Evolutionary conservation across 1,140 invertebrate genomes (phyloP).

Genomic region (Dreissena rostriformis): DNA sequence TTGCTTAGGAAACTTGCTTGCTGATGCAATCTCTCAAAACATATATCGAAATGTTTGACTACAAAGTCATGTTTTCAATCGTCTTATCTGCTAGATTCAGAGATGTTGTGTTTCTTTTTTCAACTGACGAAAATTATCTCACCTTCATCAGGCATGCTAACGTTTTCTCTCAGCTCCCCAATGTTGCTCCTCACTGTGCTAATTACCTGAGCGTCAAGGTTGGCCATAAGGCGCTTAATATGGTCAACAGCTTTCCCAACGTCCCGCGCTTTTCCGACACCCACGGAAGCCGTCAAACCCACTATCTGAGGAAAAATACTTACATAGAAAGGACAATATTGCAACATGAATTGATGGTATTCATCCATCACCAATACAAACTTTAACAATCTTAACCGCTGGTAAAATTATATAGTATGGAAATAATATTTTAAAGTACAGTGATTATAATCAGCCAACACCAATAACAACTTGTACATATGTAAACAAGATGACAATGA

Average conservation of each 20-base stretch:
- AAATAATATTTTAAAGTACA: no score
- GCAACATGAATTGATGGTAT: background rate
- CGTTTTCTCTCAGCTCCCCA: conserved; percentile 37
- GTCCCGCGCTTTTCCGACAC: conserved; percentile 75
- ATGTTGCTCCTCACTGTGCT: conserved; percentile 62
- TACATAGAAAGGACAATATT: background rate
- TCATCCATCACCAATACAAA: background rate
- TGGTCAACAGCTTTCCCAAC: conserved; percentile 65
- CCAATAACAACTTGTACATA: no score
- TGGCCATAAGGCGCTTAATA: conserved; percentile 73
- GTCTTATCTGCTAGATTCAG: no score
- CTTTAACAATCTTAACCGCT: background rate
- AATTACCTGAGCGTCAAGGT: conserved; percentile 72
- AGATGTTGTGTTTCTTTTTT: no score
- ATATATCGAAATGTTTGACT: no score
- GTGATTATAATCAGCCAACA: no score
- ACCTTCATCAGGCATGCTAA: conserved; percentile 49
- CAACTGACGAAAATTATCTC: background rate
- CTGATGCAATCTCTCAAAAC: no score
- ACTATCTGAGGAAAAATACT: conserved; percentile 70
- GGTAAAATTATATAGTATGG: no score
- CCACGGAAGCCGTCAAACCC: conserved; percentile 80
- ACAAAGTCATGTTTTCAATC: no score
- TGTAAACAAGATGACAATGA: no score
- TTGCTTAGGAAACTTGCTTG: no score